These are phyloP conservation scores for Carassius auratus DNA, from an alignment of 2,113 vertebrate species.

Conservation along the genomic window DNA sequence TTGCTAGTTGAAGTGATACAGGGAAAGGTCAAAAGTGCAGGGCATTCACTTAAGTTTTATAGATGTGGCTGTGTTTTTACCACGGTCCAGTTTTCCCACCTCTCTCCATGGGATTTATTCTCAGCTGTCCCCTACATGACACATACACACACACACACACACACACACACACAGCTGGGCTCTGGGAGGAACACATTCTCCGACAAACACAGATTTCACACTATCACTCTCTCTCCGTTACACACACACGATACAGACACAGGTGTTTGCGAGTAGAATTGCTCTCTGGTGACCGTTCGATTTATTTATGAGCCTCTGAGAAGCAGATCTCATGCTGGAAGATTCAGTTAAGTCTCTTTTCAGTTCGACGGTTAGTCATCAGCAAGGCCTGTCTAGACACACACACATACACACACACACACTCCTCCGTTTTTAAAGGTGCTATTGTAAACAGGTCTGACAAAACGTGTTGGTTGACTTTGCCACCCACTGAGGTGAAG, in stretches of 20 bases:
- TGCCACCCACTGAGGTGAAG: slow-evolving; percentile 31
- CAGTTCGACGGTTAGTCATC: slow-evolving; percentile 15
- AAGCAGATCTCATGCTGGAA: slow-evolving; percentile 36
- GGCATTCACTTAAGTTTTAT: slow-evolving; percentile 60
- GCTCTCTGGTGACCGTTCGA: slow-evolving; percentile 59
- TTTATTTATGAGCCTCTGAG: slow-evolving; percentile 59
- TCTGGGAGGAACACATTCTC: slow-evolving; percentile 72
- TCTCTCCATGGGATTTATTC: slow-evolving; percentile 81
- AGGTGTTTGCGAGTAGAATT: slow-evolving; percentile 63
- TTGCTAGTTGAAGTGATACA: slow-evolving; percentile 36
- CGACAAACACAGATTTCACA: slow-evolving; percentile 78
- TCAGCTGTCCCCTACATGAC: slow-evolving; percentile 79
- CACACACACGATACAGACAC: slow-evolving; percentile 55
- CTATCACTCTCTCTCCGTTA: slow-evolving; percentile 54
- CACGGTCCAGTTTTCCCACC: slow-evolving; percentile 60
- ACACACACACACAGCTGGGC: slow-evolving; percentile 76
- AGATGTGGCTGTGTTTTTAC: slow-evolving; percentile 51
- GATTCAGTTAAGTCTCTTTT: slow-evolving; percentile 29
- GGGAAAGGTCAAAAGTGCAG: slow-evolving; percentile 67
- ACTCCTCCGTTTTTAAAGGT: background rate
- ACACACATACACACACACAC: background rate
- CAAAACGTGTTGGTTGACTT: slow-evolving; percentile 11
- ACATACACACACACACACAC: background rate
- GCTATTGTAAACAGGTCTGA: slow-evolving; percentile 20
- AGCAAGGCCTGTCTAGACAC: background rate